phyloP scores from a whole-genome alignment of 2,797 vertebrate species.

The Artibeus lituratus region DNA sequence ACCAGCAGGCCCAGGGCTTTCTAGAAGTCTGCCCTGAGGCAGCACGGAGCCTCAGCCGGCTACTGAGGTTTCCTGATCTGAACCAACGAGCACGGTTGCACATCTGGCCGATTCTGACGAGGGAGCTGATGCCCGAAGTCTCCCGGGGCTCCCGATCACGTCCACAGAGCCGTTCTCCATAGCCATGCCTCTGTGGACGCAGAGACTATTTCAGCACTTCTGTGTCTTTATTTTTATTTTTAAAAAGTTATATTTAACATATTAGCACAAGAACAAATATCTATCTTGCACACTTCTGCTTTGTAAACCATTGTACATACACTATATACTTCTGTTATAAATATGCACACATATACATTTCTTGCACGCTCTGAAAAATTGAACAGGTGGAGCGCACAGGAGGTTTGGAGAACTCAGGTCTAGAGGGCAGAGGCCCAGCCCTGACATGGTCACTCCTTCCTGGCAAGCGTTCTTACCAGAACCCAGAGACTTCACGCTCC shows the following conservation, averaged over 20 bases:
- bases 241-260: neutral
- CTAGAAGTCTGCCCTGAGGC: neutral
- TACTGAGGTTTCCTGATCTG: conserved; percentile 65
- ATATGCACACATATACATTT: neutral
- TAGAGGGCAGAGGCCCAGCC: neutral
- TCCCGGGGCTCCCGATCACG: neutral
- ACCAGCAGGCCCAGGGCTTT: neutral
- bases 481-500: neutral
- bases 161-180: neutral
- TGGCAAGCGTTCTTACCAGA: neutral
- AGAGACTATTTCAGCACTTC: neutral
- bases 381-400: neutral
- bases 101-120: conserved; percentile 29
- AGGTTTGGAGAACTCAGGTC: neutral
- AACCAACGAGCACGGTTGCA: conserved; percentile 43
- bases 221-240: neutral
- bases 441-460: neutral
- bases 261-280: neutral
- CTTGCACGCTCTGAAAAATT: neutral
- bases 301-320: neutral
- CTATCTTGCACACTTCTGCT: neutral
- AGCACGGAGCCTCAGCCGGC: neutral
- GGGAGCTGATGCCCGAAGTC: neutral
- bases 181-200: neutral
- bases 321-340: neutral